These are phyloP conservation scores for Acrocephalus scirpaceus DNA, from an alignment of 2,797 vertebrate species.

Conservation along the genomic window DNA sequence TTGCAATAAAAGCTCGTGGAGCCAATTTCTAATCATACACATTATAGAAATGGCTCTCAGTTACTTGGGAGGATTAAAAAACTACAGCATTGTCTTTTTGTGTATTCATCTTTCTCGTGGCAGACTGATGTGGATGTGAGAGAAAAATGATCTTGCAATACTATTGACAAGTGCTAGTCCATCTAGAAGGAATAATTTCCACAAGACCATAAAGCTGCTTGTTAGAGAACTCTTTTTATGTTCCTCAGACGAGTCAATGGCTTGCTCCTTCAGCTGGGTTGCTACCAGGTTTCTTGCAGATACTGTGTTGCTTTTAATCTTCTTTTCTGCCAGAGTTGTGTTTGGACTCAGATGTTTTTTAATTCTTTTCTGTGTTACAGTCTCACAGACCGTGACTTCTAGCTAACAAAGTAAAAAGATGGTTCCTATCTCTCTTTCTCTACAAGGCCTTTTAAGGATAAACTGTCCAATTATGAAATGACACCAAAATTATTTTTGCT, in stretches of 20 bases:
- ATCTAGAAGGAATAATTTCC: constrained; percentile 46
- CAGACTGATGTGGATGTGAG: background rate
- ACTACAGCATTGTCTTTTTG: background rate
- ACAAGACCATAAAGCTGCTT: background rate
- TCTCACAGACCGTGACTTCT: too few species aligned
- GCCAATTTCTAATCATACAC: background rate
- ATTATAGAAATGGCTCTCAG: background rate
- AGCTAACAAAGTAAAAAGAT: too few species aligned
- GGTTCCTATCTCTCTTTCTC: too few species aligned
- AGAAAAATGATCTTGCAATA: background rate
- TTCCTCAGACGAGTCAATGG: constrained; percentile 6
- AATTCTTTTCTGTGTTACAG: too few species aligned
- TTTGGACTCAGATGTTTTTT: too few species aligned
- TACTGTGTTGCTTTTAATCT: too few species aligned
- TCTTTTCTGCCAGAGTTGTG: too few species aligned
- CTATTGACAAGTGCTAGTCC: background rate
- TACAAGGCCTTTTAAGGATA: too few species aligned
- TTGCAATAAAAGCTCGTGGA: background rate
- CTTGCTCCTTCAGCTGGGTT: background rate
- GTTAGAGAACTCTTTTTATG: background rate
- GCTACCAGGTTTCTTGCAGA: background rate
- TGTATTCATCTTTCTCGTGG: background rate
- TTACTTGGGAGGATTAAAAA: background rate
- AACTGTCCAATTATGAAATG: too few species aligned
- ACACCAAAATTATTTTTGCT: too few species aligned